Evolutionary conservation across 1,140 invertebrate genomes (phyloP).

Genomic region (Calosoma granatense): DNA sequence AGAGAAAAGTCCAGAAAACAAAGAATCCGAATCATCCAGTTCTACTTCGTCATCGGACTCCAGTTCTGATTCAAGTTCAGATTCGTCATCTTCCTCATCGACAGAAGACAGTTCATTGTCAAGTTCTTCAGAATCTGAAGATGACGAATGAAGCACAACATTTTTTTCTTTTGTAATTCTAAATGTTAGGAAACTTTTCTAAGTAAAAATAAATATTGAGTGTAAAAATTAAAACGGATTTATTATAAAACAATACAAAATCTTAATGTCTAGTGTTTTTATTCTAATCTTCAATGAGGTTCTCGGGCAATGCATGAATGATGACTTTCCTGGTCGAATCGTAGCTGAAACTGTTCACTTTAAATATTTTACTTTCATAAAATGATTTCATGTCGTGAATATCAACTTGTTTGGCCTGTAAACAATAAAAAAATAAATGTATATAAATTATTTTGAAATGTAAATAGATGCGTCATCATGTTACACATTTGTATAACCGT

Average conservation of each 20-base stretch:
- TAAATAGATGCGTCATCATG: neutral
- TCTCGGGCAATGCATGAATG: conserved; percentile 64
- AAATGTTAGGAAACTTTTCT: neutral
- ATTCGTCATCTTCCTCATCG: neutral
- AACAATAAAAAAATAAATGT: conserved; percentile 27
- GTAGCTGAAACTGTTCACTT: conserved; percentile 80
- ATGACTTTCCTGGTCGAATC: conserved; percentile 77
- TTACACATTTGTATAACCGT: neutral
- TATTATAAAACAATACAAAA: neutral
- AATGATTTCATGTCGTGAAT: conserved; percentile 84
- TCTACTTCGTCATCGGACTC: conserved; percentile 14
- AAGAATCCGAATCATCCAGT: neutral
- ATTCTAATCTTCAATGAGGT: neutral
- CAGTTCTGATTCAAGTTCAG: conserved; percentile 11
- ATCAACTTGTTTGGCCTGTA: conserved; percentile 83
- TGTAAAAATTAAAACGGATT: neutral
- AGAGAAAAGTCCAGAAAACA: neutral
- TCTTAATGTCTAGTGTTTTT: too few relatives aligned
- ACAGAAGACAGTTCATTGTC: neutral
- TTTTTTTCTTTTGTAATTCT: neutral
- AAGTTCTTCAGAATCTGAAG: neutral
- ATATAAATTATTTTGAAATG: neutral
- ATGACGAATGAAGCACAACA: neutral
- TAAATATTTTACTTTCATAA: conserved; percentile 87
- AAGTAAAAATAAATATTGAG: neutral